Evolutionary conservation across 2,888 invertebrate species (phyloP), one percentile per base, ranked within the genome.

Genomic region (Philereme vetulata): DNA sequence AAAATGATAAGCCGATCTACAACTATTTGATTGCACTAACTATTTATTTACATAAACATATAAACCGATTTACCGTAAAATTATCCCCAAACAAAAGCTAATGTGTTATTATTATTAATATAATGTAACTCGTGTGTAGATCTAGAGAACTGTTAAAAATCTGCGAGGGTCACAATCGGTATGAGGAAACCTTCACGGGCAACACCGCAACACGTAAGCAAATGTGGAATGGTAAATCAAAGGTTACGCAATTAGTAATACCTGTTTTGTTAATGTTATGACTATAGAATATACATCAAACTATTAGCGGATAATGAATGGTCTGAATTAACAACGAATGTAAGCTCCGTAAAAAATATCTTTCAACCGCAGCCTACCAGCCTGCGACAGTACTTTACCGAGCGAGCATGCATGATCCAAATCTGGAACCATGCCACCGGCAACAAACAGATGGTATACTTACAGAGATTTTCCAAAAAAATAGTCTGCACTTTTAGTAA

Each of bases 131-230:
- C 11, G 38, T 59, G 57, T 42, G 21, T 51, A 8, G 4, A 32
- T 33, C 8, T 33, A 43, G 55, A 60, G 57, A 68, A 77, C 72
- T 70, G 70, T 72, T 51, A 56, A 35, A 62, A 60, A 65, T 70
- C 77, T 74, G 76, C 74, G 86, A 87, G 86, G 90, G 89, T 89
- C 90, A 90, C 86, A 84, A 89, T 85, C 84, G 81, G 75, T 78
- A 77, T 83, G 82, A 81, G 77, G 77, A 87, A 88, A 90, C 87
- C 90, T 89, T 90, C 88, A 87, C 82, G 77, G 80, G 78, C 88
- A 89, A 91, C 92, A 92, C 92, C 79, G 78, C 88, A 89, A 91
- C 92, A 92, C 92, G 92, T 92, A 91, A 89, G 92, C 90, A 90
- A 86, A 85, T 83, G 83, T 83, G 82, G 82, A 86, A 85, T 83